A percentile compares a stretch with the other conserved stretches of the same genome.
Conservation (phyloP, 92 coral and sea anemone genomes). For the Diadumene lineata region DNA sequence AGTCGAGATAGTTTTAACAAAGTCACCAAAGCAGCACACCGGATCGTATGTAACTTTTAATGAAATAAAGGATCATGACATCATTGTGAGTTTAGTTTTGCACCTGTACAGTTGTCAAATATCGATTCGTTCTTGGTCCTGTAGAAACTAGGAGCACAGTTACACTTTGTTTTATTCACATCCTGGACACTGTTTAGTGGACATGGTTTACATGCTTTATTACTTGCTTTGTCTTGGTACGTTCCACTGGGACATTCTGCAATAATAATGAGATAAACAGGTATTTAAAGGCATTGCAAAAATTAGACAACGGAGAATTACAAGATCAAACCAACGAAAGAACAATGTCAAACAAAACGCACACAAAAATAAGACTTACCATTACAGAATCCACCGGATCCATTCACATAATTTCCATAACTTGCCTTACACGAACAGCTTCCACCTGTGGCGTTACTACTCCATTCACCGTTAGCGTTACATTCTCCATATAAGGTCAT, state of each 20-base stretch:
- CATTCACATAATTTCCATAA: slow-evolving; percentile 9
- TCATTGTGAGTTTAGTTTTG: too few species aligned
- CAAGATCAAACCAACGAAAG: too few species aligned
- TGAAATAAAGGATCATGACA: too few species aligned
- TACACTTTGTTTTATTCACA: slow-evolving; percentile 32
- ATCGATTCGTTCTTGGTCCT: slow-evolving; percentile 27
- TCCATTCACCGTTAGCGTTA: slow-evolving; percentile 55
- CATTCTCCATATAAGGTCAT: slow-evolving; percentile 46
- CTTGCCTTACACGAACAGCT: slow-evolving; percentile 59
- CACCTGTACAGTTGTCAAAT: slow-evolving; percentile 54
- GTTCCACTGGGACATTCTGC: slow-evolving; percentile 39
- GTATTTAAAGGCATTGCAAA: too few species aligned
- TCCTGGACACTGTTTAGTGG: slow-evolving; percentile 49
- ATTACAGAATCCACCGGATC: not conserved
- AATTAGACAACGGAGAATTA: too few species aligned
- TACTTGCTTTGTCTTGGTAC: slow-evolving; percentile 50
- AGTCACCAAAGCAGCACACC: too few species aligned
- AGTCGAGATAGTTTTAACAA: too few species aligned
- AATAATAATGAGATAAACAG: too few species aligned
- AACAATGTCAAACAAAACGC: not conserved
- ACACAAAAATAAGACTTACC: not conserved
- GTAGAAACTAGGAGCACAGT: slow-evolving; percentile 45
- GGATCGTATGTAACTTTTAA: too few species aligned
- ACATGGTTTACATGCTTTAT: slow-evolving; percentile 47
- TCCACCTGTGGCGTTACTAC: slow-evolving; percentile 8